Conservation (phyloP, 2,888 invertebrate species). For the Plebejus argus region DNA sequence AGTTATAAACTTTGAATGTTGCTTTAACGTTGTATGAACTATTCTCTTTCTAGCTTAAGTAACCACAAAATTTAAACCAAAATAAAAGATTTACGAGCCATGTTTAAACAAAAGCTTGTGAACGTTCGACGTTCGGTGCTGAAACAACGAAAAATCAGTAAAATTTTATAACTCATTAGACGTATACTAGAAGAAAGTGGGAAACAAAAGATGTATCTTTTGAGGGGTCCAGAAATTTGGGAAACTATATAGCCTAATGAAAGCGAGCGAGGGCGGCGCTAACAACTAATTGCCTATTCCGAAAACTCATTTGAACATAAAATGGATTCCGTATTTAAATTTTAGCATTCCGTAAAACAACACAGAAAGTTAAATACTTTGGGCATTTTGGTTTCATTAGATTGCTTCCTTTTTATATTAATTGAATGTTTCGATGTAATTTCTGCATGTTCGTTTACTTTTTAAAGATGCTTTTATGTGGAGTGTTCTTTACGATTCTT, state of each 20-base stretch:
- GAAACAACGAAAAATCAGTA: conserved; percentile 63
- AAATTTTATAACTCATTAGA: conserved; percentile 70
- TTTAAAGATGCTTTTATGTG: not conserved
- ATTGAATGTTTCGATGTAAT: conserved; percentile 17
- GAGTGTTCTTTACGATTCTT: not conserved
- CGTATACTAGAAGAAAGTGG: conserved; percentile 71
- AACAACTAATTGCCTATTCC: conserved; percentile 81
- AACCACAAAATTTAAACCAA: not conserved
- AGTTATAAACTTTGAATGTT: not conserved
- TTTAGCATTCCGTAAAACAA: conserved; percentile 77
- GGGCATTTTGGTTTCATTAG: conserved; percentile 58
- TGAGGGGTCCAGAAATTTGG: conserved; percentile 77
- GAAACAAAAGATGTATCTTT: conserved; percentile 74
- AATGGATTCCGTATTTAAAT: conserved; percentile 81
- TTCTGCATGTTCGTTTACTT: not conserved
- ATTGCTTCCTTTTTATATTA: conserved; percentile 41
- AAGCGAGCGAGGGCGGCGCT: conserved; percentile 79
- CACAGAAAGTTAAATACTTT: conserved; percentile 73
- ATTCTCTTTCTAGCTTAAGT: not conserved
- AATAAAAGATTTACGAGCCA: conserved; percentile 17
- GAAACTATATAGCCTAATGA: conserved; percentile 81
- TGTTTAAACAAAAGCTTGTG: not conserved
- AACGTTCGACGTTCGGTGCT: conserved; percentile 21
- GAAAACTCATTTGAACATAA: conserved; percentile 81
- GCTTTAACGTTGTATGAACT: not conserved